These are phyloP conservation scores for Dasyornis broadbenti DNA, from an alignment of 2,113 vertebrate species.

Conservation along the genomic window DNA sequence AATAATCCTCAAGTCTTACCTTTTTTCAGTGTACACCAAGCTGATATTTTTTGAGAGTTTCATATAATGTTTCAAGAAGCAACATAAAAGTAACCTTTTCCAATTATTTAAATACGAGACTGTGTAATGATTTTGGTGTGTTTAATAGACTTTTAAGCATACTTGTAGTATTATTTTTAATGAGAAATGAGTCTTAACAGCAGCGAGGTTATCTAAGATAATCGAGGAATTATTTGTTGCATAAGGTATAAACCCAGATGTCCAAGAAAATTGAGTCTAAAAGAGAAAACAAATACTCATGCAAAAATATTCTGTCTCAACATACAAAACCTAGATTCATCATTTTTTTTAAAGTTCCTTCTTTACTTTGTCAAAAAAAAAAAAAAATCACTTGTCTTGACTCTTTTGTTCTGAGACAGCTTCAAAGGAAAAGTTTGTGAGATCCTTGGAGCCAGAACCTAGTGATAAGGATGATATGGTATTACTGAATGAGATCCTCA, in stretches of 20 bases:
- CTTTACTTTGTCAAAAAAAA: not conserved
- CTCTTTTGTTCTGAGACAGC: conserved; percentile 53
- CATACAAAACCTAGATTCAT: not conserved
- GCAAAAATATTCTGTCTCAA: not conserved
- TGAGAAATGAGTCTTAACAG: not conserved
- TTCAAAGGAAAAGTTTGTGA: conserved; percentile 53
- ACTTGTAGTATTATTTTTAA: not conserved
- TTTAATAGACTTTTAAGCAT: not conserved
- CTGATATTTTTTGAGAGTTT: not conserved
- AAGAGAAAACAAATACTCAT: not conserved
- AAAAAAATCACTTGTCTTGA: not conserved
- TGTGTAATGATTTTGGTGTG: not conserved
- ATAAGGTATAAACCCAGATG: not conserved
- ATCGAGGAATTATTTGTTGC: not conserved
- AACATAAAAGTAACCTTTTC: not conserved
- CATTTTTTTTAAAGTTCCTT: not conserved
- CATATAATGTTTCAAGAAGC: not conserved
- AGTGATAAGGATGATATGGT: conserved; percentile 82
- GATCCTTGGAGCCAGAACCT: conserved; percentile 61
- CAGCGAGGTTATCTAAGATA: not conserved
- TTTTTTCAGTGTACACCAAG: not conserved
- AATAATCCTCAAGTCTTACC: not conserved
- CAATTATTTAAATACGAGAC: not conserved
- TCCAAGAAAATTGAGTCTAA: not conserved
- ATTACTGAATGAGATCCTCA: conserved; percentile 88